Conservation (phyloP, 2,113 vertebrate species). For the Lates calcarifer region DNA sequence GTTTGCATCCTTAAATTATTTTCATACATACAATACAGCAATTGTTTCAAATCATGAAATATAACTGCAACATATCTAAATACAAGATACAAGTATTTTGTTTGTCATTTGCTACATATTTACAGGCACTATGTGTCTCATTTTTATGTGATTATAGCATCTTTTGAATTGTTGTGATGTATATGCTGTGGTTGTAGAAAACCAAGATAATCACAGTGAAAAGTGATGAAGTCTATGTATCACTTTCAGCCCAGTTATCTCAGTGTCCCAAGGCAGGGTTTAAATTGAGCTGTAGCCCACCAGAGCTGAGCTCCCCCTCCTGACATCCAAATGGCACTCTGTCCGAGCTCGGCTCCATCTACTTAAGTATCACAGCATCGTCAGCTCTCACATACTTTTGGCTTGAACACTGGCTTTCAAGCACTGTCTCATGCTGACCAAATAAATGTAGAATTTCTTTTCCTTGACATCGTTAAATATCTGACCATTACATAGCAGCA, state of each 20-base stretch:
- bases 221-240: neutral
- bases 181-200: neutral
- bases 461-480: too few relatives aligned
- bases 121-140: neutral
- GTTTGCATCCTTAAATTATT: conserved; percentile 41
- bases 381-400: too few relatives aligned
- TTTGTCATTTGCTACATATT: neutral
- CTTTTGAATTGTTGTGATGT: neutral
- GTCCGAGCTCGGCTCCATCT: neutral
- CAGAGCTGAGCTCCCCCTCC: neutral
- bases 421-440: neutral
- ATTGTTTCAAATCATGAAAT: neutral
- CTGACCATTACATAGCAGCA: too few relatives aligned
- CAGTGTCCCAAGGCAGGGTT: neutral
- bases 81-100: neutral
- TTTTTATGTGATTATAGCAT: neutral
- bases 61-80: neutral
- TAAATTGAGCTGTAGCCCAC: neutral
- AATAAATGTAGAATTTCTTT: neutral
- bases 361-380: neutral
- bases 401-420: neutral
- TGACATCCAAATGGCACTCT: neutral
- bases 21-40: conserved; percentile 17
- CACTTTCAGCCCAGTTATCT: neutral
- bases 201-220: neutral